A percentile compares a stretch with the other conserved stretches of the same genome.
phyloP scores from a whole-genome alignment of 2,113 vertebrate species.

The Crotalus helleri region DNA sequence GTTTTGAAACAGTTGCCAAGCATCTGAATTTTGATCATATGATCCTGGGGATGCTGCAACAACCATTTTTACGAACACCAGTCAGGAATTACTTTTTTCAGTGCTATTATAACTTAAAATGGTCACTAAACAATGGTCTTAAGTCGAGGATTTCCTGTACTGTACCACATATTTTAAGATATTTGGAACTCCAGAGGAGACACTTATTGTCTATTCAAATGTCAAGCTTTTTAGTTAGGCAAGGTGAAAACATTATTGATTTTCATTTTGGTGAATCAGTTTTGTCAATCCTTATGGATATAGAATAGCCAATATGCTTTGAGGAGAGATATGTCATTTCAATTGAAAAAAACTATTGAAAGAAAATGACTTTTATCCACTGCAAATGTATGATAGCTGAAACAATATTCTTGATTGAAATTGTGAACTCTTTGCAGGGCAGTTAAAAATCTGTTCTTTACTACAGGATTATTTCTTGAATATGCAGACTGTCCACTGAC shows the following conservation, averaged over 20 bases:
- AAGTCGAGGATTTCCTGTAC: background rate
- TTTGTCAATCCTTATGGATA: slow-evolving; percentile 20
- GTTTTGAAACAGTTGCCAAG: background rate
- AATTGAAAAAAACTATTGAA: slow-evolving; percentile 13
- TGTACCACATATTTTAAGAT: background rate
- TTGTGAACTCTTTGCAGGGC: slow-evolving; percentile 8
- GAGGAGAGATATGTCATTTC: slow-evolving; percentile 1
- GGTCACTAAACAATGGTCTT: background rate
- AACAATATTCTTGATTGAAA: slow-evolving; percentile 28
- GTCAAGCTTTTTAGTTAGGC: background rate
- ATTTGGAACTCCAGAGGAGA: background rate
- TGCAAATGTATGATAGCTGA: slow-evolving; percentile 20
- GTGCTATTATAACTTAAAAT: background rate
- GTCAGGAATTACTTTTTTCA: background rate
- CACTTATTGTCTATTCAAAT: background rate
- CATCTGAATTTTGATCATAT: background rate
- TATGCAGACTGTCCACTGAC: background rate
- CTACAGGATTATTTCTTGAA: slow-evolving; percentile 10
- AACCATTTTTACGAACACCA: background rate
- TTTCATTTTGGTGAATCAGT: slow-evolving; percentile 3
- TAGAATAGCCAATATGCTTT: slow-evolving; percentile 6
- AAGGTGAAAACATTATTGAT: slow-evolving; percentile 8
- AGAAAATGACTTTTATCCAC: background rate
- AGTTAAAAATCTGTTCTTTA: slow-evolving; percentile 19
- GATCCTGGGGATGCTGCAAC: background rate